phyloP scores from a whole-genome alignment of 2,113 vertebrate genomes.

The Halcyon malimbica region DNA sequence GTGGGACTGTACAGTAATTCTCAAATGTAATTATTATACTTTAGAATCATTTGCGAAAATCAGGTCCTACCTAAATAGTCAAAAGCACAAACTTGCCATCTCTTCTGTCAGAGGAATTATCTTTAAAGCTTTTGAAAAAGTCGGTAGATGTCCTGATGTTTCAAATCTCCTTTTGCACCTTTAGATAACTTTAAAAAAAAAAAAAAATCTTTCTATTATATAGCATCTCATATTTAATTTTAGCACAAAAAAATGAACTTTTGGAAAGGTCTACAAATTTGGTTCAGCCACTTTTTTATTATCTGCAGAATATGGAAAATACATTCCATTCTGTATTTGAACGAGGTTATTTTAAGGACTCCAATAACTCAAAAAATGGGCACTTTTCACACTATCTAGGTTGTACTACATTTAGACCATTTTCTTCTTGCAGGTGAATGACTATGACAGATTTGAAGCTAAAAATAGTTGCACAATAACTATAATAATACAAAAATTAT shows the following conservation, averaged over 20 bases:
- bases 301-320: not conserved
- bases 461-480: not conserved
- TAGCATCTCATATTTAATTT: not conserved
- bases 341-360: not conserved
- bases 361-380: not conserved
- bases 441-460: not conserved
- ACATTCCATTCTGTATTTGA: not conserved
- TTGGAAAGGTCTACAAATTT: not conserved
- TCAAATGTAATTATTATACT: not conserved
- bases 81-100: fast-evolving
- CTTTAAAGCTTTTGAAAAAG: not conserved
- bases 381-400: not conserved
- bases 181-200: not conserved
- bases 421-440: not conserved
- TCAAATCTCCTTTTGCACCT: not conserved
- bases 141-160: not conserved
- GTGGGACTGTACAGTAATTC: not conserved
- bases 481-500: not conserved
- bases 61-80: not conserved
- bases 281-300: not conserved
- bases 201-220: not conserved
- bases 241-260: not conserved
- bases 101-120: not conserved
- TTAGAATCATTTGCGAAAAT: not conserved
- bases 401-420: not conserved